These are phyloP conservation scores for Stichodactyla mertensii DNA, from an alignment of 64 coral and sea anemone species.

Conservation along the genomic window DNA sequence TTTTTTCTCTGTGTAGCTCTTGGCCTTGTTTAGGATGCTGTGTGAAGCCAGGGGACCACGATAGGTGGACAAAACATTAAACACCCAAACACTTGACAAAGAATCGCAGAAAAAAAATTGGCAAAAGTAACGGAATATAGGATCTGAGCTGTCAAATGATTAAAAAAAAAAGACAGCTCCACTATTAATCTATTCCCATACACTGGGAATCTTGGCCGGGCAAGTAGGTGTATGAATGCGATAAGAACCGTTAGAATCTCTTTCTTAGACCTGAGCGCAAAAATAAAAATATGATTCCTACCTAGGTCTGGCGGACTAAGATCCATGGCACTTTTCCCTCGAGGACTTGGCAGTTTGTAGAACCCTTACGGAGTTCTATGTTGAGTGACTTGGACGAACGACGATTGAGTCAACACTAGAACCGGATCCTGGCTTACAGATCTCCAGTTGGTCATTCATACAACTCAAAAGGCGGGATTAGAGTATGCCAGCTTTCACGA, in stretches of 20 bases:
- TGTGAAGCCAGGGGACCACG: background rate
- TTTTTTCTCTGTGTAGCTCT: background rate
- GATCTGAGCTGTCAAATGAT: constrained; percentile 23
- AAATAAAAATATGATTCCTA: constrained; percentile 14
- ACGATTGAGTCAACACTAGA: constrained; percentile 53
- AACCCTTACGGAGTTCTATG: constrained; percentile 23
- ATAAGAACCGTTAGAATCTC: background rate
- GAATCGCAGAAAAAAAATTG: background rate
- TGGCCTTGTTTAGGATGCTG: constrained; percentile 11
- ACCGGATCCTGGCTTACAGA: constrained; percentile 63
- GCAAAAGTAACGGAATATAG: constrained; percentile 7
- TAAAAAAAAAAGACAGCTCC: background rate
- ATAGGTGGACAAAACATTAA: background rate
- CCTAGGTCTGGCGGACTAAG: constrained; percentile 16
- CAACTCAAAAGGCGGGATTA: constrained; percentile 41
- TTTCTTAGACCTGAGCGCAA: background rate
- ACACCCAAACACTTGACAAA: background rate
- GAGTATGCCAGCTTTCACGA: constrained; percentile 39
- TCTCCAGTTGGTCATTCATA: constrained; percentile 54
- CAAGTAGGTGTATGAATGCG: background rate
- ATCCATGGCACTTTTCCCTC: constrained; percentile 22
- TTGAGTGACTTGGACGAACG: constrained; percentile 30
- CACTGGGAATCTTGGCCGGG: background rate
- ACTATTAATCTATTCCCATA: background rate
- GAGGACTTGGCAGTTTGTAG: constrained; percentile 24